Conservation (phyloP, 2,888 invertebrate genomes). For the Catocala sponsa region DNA sequence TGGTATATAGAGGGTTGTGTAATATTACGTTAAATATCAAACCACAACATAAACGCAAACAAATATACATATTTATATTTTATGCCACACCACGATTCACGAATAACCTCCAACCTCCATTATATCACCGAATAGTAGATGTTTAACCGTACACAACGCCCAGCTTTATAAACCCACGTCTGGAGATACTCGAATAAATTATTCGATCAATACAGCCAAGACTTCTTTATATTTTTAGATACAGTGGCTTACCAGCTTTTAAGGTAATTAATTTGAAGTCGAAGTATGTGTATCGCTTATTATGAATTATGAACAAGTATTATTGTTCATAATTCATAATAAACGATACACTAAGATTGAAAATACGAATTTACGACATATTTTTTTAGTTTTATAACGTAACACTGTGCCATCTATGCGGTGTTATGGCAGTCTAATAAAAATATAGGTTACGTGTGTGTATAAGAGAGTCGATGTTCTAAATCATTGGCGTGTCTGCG, state of each 20-base stretch:
- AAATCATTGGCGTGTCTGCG: slow-evolving; percentile 38
- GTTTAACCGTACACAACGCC: no score
- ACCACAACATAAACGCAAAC: no score
- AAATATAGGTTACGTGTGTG: slow-evolving; percentile 42
- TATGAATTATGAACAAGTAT: no score
- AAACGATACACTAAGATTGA: slow-evolving; percentile 25
- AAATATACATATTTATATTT: no score
- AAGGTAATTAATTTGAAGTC: slow-evolving; percentile 5
- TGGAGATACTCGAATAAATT: no score
- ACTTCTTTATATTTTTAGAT: neutral
- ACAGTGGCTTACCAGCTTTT: neutral
- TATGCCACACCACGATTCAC: no score
- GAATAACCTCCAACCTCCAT: no score
- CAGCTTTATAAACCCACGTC: no score
- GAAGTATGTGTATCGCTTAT: slow-evolving; percentile 13
- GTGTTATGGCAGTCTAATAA: slow-evolving; percentile 37
- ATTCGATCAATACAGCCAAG: no score
- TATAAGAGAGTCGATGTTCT: slow-evolving; percentile 27
- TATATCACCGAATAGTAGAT: no score
- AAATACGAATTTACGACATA: slow-evolving; percentile 31
- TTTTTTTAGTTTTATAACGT: slow-evolving; percentile 28
- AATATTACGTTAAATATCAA: no score
- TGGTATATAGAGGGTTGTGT: no score
- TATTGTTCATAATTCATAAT: slow-evolving; percentile 29
- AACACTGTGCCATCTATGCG: slow-evolving; percentile 17